Evolutionary conservation across 1,140 invertebrate species (phyloP).

Genomic region (Charaxes varanes): DNA sequence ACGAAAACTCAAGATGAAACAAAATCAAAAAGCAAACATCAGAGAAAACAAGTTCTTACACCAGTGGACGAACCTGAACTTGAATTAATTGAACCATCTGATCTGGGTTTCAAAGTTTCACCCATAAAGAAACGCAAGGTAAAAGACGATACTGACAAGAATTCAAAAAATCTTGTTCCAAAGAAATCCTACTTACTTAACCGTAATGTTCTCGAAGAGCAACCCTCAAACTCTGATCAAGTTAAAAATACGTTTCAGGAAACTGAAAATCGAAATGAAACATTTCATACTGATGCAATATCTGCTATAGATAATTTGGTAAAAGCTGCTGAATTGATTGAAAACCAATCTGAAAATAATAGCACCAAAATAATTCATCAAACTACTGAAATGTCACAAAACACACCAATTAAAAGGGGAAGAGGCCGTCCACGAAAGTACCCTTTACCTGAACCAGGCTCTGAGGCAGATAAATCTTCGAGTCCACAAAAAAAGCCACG

Average conservation of each 20-base stretch:
- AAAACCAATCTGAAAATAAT: slow-evolving; percentile 52
- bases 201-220: slow-evolving; percentile 29
- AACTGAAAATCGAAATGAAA: slow-evolving; percentile 23
- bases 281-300: slow-evolving; percentile 36
- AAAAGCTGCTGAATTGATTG: slow-evolving; percentile 60
- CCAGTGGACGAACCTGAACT: slow-evolving; percentile 63
- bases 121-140: slow-evolving; percentile 56
- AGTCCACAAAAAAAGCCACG: slow-evolving; percentile 55
- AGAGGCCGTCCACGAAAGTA: slow-evolving; percentile 62
- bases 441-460: slow-evolving; percentile 38
- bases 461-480: slow-evolving; percentile 27
- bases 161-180: slow-evolving; percentile 41
- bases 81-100: slow-evolving; percentile 62
- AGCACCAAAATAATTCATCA: slow-evolving; percentile 16
- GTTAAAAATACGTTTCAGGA: slow-evolving; percentile 28
- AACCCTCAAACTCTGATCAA: slow-evolving; percentile 11
- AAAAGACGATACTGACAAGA: slow-evolving; percentile 51
- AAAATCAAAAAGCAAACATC: slow-evolving; percentile 64
- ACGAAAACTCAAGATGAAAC: slow-evolving; percentile 40
- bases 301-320: slow-evolving; percentile 62
- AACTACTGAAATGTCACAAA: slow-evolving; percentile 24
- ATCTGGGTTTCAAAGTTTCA: slow-evolving; percentile 47
- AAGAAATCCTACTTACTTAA: slow-evolving; percentile 63
- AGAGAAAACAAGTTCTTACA: slow-evolving; percentile 69
- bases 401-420: slow-evolving; percentile 53